Conservation (phyloP, 2,888 invertebrate species). For the Lumbricus terrestris region DNA sequence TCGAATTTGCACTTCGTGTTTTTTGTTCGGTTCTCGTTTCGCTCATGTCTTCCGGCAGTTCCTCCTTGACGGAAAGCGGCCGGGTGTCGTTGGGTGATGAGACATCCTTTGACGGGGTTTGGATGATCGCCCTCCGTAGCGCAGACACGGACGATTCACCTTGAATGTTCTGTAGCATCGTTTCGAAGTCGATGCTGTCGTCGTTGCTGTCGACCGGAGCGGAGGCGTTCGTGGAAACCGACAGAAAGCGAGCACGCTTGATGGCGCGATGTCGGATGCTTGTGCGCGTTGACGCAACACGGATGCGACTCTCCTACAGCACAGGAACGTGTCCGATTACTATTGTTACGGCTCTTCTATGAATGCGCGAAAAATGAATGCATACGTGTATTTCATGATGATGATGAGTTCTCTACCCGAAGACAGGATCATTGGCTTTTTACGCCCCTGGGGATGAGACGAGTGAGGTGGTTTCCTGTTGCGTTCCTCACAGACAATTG, state of each 20-base stretch:
- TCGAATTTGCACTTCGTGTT: neutral
- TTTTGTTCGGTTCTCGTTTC: neutral
- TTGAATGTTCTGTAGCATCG: slow-evolving; percentile 5
- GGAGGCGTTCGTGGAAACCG: neutral
- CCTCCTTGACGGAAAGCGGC: neutral
- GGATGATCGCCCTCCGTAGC: neutral
- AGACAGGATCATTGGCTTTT: too few relatives aligned
- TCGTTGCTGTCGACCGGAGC: neutral
- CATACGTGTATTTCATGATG: neutral
- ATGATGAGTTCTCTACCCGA: too few relatives aligned
- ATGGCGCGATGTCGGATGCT: neutral
- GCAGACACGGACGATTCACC: neutral
- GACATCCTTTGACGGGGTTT: neutral
- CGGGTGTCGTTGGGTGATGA: neutral
- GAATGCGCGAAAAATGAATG: neutral
- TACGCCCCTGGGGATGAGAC: too few relatives aligned
- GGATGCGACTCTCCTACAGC: slow-evolving; percentile 3
- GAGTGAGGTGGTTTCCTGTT: too few relatives aligned
- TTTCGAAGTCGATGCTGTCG: slow-evolving; percentile 14
- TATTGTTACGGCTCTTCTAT: neutral
- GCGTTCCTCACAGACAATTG: too few relatives aligned
- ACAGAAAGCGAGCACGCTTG: neutral
- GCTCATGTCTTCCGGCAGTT: neutral
- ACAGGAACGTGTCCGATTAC: neutral
- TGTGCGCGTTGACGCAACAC: neutral